phyloP scores from a whole-genome alignment of 2,113 vertebrate genomes.

The Perca fluviatilis region DNA sequence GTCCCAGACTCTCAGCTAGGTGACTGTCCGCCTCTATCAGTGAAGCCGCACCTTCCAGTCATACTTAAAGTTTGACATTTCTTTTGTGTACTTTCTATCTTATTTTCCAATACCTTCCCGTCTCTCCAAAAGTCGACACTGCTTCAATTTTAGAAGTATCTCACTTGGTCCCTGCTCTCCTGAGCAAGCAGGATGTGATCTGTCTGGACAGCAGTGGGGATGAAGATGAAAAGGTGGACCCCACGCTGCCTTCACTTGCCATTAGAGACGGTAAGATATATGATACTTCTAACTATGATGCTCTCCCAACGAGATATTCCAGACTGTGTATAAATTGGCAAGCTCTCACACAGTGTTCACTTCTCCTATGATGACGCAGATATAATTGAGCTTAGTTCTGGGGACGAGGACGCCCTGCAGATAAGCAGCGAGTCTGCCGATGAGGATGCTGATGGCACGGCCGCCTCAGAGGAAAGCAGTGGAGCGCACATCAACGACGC shows the following conservation, averaged over 20 bases:
- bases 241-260: conserved; percentile 79
- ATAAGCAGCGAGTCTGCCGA: conserved; percentile 95
- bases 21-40: conserved; percentile 37
- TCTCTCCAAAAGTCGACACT: conserved; percentile 81
- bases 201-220: conserved; percentile 94
- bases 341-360: conserved; percentile 14
- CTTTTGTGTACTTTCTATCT: not conserved
- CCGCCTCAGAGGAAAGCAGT: conserved; percentile 91
- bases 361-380: conserved; percentile 79
- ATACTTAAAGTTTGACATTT: not conserved
- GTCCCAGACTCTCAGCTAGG: conserved; percentile 72
- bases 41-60: not conserved
- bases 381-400: conserved; percentile 97
- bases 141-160: conserved; percentile 90
- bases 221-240: conserved; percentile 73
- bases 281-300: not conserved
- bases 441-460: conserved; percentile 86
- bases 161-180: conserved; percentile 86
- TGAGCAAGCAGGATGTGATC: conserved; percentile 93
- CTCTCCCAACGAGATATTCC: no score
- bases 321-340: no score
- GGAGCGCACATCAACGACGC: conserved; percentile 95
- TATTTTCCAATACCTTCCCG: not conserved
- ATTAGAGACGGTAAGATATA: conserved; percentile 89
- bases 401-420: conserved; percentile 93